Conservation (phyloP, 2,797 vertebrate species). For the Labroides dimidiatus region DNA sequence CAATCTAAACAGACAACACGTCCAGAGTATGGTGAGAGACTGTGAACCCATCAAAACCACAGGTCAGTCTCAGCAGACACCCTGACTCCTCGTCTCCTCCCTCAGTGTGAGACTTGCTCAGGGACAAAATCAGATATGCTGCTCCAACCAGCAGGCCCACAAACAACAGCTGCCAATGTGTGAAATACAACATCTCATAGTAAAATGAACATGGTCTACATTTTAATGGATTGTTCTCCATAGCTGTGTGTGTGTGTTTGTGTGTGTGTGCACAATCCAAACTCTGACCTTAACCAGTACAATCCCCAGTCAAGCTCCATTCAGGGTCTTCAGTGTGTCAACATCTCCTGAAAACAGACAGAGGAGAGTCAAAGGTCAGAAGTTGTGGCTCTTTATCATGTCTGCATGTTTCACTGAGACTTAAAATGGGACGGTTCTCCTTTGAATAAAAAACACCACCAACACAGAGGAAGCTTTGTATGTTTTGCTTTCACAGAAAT, state of each 20-base stretch:
- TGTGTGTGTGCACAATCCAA: not conserved
- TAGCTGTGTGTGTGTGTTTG: not conserved
- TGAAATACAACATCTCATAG: conserved; percentile 12
- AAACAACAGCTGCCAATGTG: conserved; percentile 25
- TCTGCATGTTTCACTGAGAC: conserved; percentile 14
- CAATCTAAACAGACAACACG: conserved; percentile 1
- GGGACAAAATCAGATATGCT: conserved; percentile 24
- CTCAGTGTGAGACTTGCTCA: conserved; percentile 53
- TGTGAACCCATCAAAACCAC: conserved; percentile 50
- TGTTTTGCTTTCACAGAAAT: conserved; percentile 61
- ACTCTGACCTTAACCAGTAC: conserved; percentile 74
- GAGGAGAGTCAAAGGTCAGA: conserved; percentile 31
- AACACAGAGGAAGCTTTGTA: not conserved
- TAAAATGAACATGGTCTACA: conserved; percentile 23
- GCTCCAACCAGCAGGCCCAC: conserved; percentile 28
- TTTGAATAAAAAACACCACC: conserved; percentile 30
- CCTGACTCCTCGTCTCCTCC: conserved; percentile 46
- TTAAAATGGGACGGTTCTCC: not conserved
- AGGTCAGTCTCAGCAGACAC: conserved; percentile 57
- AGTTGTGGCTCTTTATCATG: conserved; percentile 5
- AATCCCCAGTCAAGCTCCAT: conserved; percentile 73
- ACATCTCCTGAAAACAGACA: conserved; percentile 72
- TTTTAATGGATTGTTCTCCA: not conserved
- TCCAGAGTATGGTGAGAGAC: conserved; percentile 25
- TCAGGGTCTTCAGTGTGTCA: conserved; percentile 66